Base-by-base conservation (phyloP, 1,140 invertebrate species). In the Monomorium pharaonis region DNA sequence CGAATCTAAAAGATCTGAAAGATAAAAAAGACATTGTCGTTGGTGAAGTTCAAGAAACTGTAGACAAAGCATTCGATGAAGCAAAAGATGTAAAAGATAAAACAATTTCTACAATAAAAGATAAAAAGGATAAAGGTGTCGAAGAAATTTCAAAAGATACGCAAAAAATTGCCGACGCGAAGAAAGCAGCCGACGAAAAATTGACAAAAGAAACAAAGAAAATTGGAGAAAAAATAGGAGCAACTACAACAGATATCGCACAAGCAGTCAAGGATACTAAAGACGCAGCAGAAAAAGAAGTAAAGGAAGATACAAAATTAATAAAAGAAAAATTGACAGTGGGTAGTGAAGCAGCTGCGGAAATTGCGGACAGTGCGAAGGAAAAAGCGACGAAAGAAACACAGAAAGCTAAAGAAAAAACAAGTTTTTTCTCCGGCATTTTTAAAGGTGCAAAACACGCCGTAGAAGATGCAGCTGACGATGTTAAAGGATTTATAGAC, bases 401-500 rank as follows among this genome's bases (percentile, higher is more conserved):
- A 7, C 54, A 80, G 2, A 80, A 80, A 69, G 6, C 33, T n/a
- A 80, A 80, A 42, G 83, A 77, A 0, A 84, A 84, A 44, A 14
- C 21, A 63, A 60, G 49, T 10, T 84, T 84, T 16, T 27, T 84
- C 4, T 77, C 83, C 1, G 83, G 72, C 18, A 85, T 85, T n/a
- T 84, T 75, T 16, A 80, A 80, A 42, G 62, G 80, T 14, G 51
- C 33, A 1, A 91, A 90, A 63, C 63, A 93, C 44, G 84, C 87
- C 10, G 87, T 89, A 21, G 92, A 93, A 70, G 91, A 93, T 75
- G 62, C 92, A 3, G 89, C 91, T 2, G 91, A 93, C n/a, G 92
- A 92, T 18, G 86, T 91, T 2, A 91, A 91, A n/a, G 42, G 65
- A 44, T 85, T 85, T 21, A 4, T 80, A 9, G 77, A 80, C 5